Base-by-base conservation (phyloP, 30 jellyfish, hydroid and myxozoan genomes). In the Phacellophora camtschatica region DNA sequence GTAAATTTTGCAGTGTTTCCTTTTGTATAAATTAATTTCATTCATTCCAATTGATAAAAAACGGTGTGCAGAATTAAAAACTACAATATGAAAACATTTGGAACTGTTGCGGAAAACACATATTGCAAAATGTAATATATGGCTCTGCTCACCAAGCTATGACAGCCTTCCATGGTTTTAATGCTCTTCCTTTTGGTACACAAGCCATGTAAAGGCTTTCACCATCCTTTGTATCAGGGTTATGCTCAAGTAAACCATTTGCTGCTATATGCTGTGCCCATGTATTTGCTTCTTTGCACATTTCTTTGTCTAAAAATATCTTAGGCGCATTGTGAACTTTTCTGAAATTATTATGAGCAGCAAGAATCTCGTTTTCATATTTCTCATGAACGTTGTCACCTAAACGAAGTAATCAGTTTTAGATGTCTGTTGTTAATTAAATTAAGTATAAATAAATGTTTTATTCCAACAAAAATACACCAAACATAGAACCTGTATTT, bases 201-300 rank as follows among this genome's bases (percentile, higher is more conserved):
- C 95, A 84, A 3, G 80, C 95, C 98, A 49, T 85, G 94, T 67
- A 80, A 5, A 82, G 71, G 65, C 74, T 89, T 45, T 89, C 97
- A 4, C 97, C 97, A 73, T 89, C 91, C 56, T 66, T 63, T 10
- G 67, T 51, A 12, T 77, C 86, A 2, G 81, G 81, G 28, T 74
- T 72, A 71, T 89, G 94, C 34, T 61, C 64, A 84, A 89, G 59
- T 9, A 45, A 49, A 6, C 81, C 95, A 7, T 46, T 48, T 3
- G 55, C 74, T 3, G 97, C 93, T 23, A 92, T 16, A 30, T 28
- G 37, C 5, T 42, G 62, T 0, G 96, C 96, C 80, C 94, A 48
- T 0, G 34, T 82, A 43, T 64, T 45, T 16, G 98, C 91, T 53
- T 84, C 92, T 11, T 50, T 59, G 41, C 78, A 65, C 82, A 92